Evolutionary conservation across 2,888 invertebrate genomes (phyloP), one percentile per base, ranked within the genome.

Genomic region (Ophion costatus): DNA sequence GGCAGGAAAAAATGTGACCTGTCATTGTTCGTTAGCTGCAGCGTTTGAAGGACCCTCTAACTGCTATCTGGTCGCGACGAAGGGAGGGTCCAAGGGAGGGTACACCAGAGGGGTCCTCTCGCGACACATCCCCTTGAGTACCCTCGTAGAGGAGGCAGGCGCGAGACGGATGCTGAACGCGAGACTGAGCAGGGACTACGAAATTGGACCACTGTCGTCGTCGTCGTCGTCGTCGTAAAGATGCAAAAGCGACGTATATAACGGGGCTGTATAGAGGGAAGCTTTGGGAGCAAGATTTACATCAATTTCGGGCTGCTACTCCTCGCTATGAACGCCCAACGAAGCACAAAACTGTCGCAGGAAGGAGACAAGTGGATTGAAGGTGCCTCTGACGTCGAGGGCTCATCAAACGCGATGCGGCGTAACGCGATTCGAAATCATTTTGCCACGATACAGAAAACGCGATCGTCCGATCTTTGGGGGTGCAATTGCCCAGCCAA

Each of bases 351-450:
- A 75, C 64, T 61, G 61, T 51, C 70, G 38, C 11, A 57, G 45
- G 17, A 66, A 80, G 57, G 0, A 20, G 67, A 14, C 38, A 66
- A 61, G 67, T 14, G 61, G 17, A n/a, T 71, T 71, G n/a, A 29
- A 82, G 64, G 20, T 10, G 57, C 45, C 20, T 83, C 75, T 82
- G 71, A 59, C 84, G 76, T 82, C 83, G 78, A 83, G 86, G 83
- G 84, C 81, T 86, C 86, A 88, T 88, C 81, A 88, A 87, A 87
- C 86, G 80, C 82, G 74, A 77, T 79, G 76, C 67, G 29, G 81
- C 80, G 82, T 85, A 83, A 86, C 77, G 86, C 69, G 87, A 88
- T 87, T 88, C 51, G 87, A 86, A 87, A 83, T 88, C 84, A 74
- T 80, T 73, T 69, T 29, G 82, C 64, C 78, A 56, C n/a, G n/a